phyloP scores from a whole-genome alignment of 2,113 vertebrate genomes.

The Hipposideros armiger region DNA sequence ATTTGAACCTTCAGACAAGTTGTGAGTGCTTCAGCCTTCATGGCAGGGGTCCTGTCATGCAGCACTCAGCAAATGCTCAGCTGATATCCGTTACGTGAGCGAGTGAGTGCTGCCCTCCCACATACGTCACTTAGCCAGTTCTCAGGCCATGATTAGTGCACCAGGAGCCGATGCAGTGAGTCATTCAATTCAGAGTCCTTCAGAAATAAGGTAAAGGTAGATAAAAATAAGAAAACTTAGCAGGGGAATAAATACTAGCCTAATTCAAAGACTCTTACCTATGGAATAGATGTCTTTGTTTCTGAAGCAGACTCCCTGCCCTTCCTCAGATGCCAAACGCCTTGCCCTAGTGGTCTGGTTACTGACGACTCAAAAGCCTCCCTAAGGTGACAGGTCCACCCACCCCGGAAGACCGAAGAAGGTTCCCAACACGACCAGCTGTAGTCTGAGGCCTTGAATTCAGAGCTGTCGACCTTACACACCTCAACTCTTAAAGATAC shows the following conservation, averaged over 20 bases:
- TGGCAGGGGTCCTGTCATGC: too few relatives aligned
- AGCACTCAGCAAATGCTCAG: background rate
- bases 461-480: background rate
- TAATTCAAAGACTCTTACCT: constrained; percentile 15
- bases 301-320: background rate
- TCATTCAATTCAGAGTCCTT: background rate
- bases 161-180: background rate
- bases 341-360: background rate
- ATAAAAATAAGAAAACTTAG: background rate
- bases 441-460: background rate
- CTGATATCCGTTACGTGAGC: background rate
- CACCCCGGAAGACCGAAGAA: background rate
- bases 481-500: background rate
- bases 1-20: background rate
- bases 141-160: background rate
- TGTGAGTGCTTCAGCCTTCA: background rate
- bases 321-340: background rate
- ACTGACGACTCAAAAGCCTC: background rate
- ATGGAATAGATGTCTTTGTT: background rate
- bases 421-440: background rate
- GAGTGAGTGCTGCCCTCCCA: background rate
- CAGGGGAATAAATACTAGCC: background rate
- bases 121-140: background rate
- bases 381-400: background rate
- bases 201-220: background rate